These are phyloP conservation scores for Engystomops pustulosus DNA, from an alignment of 2,113 vertebrate species.

Conservation along the genomic window DNA sequence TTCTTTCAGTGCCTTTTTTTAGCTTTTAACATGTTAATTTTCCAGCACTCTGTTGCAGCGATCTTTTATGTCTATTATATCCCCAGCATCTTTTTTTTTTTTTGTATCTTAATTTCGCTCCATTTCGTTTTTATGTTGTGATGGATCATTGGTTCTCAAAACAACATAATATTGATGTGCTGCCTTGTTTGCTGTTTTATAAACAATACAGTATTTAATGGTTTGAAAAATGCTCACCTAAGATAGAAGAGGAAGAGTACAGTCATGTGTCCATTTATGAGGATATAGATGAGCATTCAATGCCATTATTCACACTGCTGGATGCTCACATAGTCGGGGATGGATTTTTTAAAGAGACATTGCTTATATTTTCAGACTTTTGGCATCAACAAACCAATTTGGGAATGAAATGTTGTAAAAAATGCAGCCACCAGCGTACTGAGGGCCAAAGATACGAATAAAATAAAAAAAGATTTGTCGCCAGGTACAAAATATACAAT, in stretches of 20 bases:
- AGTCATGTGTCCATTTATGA: constrained; percentile 43
- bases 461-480: no score
- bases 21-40: constrained; percentile 21
- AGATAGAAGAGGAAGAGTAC: constrained; percentile 10
- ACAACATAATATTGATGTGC: constrained; percentile 58
- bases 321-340: not conserved
- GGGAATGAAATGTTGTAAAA: not conserved
- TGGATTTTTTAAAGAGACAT: not conserved
- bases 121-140: constrained; percentile 58
- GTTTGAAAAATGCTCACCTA: constrained; percentile 57
- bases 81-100: constrained; percentile 41
- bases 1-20: not conserved
- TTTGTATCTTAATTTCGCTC: constrained; percentile 57
- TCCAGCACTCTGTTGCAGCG: constrained; percentile 23
- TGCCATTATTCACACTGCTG: constrained; percentile 15
- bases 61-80: constrained; percentile 52
- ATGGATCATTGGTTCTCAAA: constrained; percentile 60
- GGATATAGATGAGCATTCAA: constrained; percentile 24
- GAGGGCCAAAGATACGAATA: not conserved
- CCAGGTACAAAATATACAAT: no score
- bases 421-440: not conserved
- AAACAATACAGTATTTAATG: constrained; percentile 57
- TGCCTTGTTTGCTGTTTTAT: constrained; percentile 59
- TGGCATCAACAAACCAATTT: no score
- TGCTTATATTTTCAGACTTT: not conserved